These are phyloP conservation scores for Cyclargus thomasi DNA, from an alignment of 1,140 invertebrate genomes.

Conservation along the genomic window DNA sequence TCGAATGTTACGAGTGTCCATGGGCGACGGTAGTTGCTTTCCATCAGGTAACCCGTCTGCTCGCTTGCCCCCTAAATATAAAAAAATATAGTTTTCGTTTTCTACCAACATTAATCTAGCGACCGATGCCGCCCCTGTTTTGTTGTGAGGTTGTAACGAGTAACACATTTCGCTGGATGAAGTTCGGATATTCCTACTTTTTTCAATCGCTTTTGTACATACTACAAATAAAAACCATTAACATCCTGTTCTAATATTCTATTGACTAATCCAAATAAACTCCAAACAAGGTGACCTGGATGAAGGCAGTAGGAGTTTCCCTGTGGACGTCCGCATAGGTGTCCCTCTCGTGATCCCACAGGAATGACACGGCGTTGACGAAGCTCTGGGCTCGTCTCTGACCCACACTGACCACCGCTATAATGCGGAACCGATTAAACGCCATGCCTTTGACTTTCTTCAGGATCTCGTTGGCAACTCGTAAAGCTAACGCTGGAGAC, in stretches of 20 bases:
- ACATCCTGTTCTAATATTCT: neutral
- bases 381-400: constrained; percentile 57
- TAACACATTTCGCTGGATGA: too few species aligned
- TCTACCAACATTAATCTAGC: too few species aligned
- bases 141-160: too few species aligned
- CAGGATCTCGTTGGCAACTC: constrained; percentile 54
- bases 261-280: constrained; percentile 51
- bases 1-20: too few species aligned
- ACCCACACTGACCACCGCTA: constrained; percentile 46
- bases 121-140: too few species aligned
- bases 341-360: constrained; percentile 63
- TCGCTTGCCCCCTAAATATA: too few species aligned
- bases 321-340: constrained; percentile 44
- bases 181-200: too few species aligned
- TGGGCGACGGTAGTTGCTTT: too few species aligned
- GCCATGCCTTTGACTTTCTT: constrained; percentile 44
- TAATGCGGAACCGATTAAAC: constrained; percentile 56
- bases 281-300: constrained; percentile 55
- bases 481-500: constrained; percentile 47
- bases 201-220: too few species aligned
- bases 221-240: too few species aligned
- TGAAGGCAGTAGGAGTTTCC: constrained; percentile 44
- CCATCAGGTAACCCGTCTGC: too few species aligned
- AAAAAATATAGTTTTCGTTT: too few species aligned
- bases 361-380: constrained; percentile 53